phyloP scores from a whole-genome alignment of 2,113 vertebrate genomes.

The Paradoxurus hermaphroditus region DNA sequence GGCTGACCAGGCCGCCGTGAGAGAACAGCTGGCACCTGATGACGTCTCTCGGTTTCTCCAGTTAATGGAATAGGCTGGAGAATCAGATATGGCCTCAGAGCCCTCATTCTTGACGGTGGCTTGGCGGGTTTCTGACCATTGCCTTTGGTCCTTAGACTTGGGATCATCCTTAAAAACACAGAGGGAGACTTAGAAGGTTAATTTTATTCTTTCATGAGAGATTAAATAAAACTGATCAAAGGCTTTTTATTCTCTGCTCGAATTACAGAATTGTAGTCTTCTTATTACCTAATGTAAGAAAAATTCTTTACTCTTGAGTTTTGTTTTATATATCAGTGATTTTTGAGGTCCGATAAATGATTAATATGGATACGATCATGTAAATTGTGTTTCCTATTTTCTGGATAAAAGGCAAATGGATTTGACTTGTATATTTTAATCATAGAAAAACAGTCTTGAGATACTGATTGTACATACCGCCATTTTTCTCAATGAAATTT shows the following conservation, averaged over 20 bases:
- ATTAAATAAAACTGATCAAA: slow-evolving; percentile 20
- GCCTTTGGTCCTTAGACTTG: not conserved
- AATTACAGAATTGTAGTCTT: not conserved
- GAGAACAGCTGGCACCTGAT: not conserved
- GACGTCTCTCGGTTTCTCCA: accelerated
- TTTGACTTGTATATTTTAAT: not conserved
- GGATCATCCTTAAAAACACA: not conserved
- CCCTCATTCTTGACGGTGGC: not conserved
- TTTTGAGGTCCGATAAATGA: not conserved
- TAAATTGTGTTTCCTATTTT: not conserved
- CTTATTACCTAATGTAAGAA: not conserved
- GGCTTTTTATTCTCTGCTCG: not conserved
- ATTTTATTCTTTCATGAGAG: not conserved
- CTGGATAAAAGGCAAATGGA: not conserved
- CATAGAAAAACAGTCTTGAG: not conserved
- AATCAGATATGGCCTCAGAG: not conserved
- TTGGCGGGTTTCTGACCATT: not conserved
- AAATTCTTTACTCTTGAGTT: not conserved
- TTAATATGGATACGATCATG: not conserved
- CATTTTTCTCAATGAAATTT: not conserved
- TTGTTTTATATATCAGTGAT: not conserved
- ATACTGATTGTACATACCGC: not conserved
- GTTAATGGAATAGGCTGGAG: not conserved
- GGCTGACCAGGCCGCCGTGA: accelerated
- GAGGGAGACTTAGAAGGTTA: not conserved